phyloP scores from a whole-genome alignment of 2,888 invertebrate genomes.

The Chloroclystis v-ata region DNA sequence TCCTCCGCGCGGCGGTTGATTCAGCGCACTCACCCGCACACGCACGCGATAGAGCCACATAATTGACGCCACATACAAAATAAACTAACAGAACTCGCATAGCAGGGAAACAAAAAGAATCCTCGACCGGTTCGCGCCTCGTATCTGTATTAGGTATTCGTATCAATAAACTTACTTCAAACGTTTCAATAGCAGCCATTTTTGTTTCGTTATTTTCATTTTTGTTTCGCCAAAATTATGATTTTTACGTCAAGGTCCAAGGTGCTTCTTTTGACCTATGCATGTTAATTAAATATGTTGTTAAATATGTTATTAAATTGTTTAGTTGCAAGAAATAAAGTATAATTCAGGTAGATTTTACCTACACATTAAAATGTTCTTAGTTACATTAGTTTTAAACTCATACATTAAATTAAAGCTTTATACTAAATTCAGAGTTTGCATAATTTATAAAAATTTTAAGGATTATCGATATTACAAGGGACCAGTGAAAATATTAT shows the following conservation, averaged over 20 bases:
- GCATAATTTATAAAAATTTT: constrained; percentile 7
- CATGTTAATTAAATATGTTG: constrained; percentile 21
- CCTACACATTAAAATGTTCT: too few relatives aligned
- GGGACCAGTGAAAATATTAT: too few relatives aligned
- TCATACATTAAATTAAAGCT: constrained; percentile 25
- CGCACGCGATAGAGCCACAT: constrained; percentile 12
- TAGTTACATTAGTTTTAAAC: too few relatives aligned
- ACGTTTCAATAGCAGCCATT: constrained; percentile 4
- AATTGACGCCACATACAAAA: constrained; percentile 19
- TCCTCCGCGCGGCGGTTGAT: constrained; percentile 11
- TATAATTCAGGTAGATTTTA: too few relatives aligned
- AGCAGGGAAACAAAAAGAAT: constrained; percentile 18
- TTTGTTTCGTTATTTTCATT: constrained; percentile 10
- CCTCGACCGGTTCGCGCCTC: constrained; percentile 11
- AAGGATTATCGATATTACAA: too few relatives aligned
- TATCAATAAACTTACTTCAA: constrained; percentile 5
- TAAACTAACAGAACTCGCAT: constrained; percentile 14
- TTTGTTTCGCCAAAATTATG: constrained; percentile 9
- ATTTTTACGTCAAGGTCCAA: constrained; percentile 22
- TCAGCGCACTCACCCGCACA: constrained; percentile 12
- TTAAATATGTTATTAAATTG: not conserved
- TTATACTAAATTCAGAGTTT: constrained; percentile 11
- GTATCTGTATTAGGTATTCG: constrained; percentile 17
- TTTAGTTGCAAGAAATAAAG: too few relatives aligned
- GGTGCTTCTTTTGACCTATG: constrained; percentile 33